These are phyloP conservation scores for Megaceryle torquata DNA, from an alignment of 2,113 vertebrate species.

Conservation along the genomic window DNA sequence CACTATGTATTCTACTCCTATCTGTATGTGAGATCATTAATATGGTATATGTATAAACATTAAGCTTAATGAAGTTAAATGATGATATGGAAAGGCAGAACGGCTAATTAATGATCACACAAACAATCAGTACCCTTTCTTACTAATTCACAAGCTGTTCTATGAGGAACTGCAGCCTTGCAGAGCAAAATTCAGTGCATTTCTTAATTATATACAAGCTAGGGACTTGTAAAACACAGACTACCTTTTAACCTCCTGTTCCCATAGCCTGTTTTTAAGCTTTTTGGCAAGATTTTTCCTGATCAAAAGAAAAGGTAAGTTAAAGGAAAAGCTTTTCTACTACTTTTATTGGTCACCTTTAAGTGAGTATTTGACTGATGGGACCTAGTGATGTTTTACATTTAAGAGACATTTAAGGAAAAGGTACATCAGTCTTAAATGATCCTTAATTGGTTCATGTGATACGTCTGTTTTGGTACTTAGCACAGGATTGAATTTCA, in stretches of 20 bases:
- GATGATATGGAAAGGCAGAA: neutral
- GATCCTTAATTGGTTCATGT: slow-evolving; percentile 16
- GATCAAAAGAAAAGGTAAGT: neutral
- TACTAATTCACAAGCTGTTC: slow-evolving; percentile 44
- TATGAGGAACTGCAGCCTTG: neutral
- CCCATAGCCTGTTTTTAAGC: neutral
- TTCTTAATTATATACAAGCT: slow-evolving; percentile 12
- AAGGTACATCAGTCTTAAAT: slow-evolving; percentile 32
- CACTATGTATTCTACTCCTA: neutral
- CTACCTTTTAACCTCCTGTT: slow-evolving; percentile 9
- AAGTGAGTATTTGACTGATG: slow-evolving; percentile 43
- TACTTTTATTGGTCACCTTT: slow-evolving; percentile 6
- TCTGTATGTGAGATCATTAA: neutral
- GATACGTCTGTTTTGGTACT: slow-evolving; percentile 5
- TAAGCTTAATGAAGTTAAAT: slow-evolving; percentile 51
- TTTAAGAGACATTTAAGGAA: slow-evolving; percentile 39
- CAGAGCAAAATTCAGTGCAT: slow-evolving; percentile 15
- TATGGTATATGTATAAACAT: slow-evolving; percentile 15
- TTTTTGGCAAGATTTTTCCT: neutral
- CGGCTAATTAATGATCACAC: slow-evolving; percentile 28
- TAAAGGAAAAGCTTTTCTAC: neutral
- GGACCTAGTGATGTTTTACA: neutral
- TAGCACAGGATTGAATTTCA: slow-evolving; percentile 43
- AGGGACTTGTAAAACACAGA: neutral
- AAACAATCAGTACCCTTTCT: slow-evolving; percentile 34